A percentile compares a stretch with the other conserved stretches of the same genome.
Evolutionary conservation across 2,797 vertebrate species (phyloP).

Genomic region (Synaphobranchus kaupii): DNA sequence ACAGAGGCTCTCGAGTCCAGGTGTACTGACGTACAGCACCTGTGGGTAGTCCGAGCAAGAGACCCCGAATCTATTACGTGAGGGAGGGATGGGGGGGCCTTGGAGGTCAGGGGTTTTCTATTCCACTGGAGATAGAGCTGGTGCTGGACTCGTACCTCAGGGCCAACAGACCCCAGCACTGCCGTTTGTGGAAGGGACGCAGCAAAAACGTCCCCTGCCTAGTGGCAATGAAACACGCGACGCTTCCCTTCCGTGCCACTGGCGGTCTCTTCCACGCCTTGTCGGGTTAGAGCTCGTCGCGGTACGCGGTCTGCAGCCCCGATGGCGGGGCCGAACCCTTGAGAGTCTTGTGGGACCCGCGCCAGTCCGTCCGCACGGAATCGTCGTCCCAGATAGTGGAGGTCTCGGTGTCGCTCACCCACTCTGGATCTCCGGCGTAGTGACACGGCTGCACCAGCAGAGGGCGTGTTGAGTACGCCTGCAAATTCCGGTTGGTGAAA

Average conservation of each 20-base stretch:
- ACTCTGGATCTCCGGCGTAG: constrained; percentile 86
- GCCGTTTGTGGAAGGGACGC: not conserved
- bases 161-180: not conserved
- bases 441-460: constrained; percentile 90
- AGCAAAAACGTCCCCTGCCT: not conserved
- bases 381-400: constrained; percentile 96
- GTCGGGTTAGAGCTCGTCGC: constrained; percentile 83
- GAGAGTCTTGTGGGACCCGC: constrained; percentile 86
- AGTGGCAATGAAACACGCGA: not conserved
- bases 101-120: not conserved
- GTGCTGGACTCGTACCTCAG: not conserved
- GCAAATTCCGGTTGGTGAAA: constrained; percentile 83
- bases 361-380: constrained; percentile 82
- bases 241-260: no score
- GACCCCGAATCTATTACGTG: not conserved
- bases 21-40: not conserved
- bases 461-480: constrained; percentile 84
- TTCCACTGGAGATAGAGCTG: not conserved
- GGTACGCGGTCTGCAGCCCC: constrained; percentile 67
- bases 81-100: not conserved
- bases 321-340: constrained; percentile 69
- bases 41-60: not conserved
- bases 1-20: not conserved
- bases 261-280: not conserved
- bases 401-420: constrained; percentile 96